Conservation (phyloP, 2,113 vertebrate genomes). For the Diphyllodes magnificus region DNA sequence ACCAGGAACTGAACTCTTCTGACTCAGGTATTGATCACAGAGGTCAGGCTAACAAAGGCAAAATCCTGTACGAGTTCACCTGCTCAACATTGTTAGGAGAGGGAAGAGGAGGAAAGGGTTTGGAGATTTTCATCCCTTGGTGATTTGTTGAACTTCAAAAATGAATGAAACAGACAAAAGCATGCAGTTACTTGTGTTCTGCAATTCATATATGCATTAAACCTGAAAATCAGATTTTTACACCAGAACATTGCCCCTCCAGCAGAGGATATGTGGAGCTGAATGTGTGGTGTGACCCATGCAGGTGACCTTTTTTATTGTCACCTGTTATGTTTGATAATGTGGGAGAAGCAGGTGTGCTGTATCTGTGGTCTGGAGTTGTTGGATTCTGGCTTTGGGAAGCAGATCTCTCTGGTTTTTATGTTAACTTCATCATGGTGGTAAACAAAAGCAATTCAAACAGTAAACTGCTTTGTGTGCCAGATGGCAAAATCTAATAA, state of each 20-base stretch:
- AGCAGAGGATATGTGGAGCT: background rate
- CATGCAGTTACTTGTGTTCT: background rate
- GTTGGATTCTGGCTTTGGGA: background rate
- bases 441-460: constrained; percentile 49
- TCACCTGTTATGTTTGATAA: background rate
- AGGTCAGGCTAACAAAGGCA: background rate
- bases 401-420: background rate
- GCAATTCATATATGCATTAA: background rate
- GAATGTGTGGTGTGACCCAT: background rate
- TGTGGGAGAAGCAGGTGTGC: background rate
- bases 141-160: background rate
- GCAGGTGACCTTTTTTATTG: background rate
- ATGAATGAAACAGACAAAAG: background rate
- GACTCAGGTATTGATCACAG: constrained; percentile 67
- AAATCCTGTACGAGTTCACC: background rate
- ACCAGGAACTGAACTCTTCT: constrained; percentile 70
- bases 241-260: background rate
- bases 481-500: constrained; percentile 56
- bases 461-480: constrained; percentile 34
- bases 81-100: background rate
- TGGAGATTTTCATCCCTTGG: background rate
- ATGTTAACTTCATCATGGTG: background rate
- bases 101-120: background rate
- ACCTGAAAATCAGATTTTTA: background rate
- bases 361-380: background rate